Conservation (phyloP, 2,113 vertebrate species). For the Malurus melanocephalus region DNA sequence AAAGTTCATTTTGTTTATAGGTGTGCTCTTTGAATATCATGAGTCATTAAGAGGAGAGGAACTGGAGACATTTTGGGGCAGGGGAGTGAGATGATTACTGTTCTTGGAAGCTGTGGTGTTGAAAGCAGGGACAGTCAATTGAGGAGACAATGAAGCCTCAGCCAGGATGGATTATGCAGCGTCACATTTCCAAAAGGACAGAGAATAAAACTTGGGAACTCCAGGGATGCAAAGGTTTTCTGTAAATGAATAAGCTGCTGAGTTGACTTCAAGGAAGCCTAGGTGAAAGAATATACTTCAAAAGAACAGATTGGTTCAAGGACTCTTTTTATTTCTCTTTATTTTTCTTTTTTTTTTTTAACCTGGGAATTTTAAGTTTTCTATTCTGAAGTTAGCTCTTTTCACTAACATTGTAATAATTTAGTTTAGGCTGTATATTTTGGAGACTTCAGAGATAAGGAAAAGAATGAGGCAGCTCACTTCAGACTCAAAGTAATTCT, state of each 20-base stretch:
- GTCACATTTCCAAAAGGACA: neutral
- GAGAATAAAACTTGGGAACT: neutral
- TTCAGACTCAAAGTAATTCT: neutral
- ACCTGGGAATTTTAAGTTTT: neutral
- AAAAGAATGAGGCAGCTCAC: neutral
- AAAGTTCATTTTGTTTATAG: neutral
- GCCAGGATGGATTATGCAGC: neutral
- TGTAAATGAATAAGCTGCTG: neutral
- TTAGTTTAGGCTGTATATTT: neutral
- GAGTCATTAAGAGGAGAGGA: neutral
- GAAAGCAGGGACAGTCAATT: neutral
- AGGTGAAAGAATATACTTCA: neutral
- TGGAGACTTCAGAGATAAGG: neutral
- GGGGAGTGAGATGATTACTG: neutral
- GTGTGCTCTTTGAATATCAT: neutral
- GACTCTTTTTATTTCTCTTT: neutral
- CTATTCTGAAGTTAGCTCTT: neutral
- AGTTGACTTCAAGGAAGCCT: neutral
- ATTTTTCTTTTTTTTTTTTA: neutral
- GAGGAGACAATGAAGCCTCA: neutral
- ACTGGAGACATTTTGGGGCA: neutral
- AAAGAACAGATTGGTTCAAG: neutral
- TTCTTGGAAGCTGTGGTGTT: neutral
- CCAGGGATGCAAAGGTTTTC: neutral
- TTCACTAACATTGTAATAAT: neutral